These are phyloP conservation scores for Sinopyrophorus schimmeli DNA, from an alignment of 2,888 invertebrate genomes.

Conservation along the genomic window DNA sequence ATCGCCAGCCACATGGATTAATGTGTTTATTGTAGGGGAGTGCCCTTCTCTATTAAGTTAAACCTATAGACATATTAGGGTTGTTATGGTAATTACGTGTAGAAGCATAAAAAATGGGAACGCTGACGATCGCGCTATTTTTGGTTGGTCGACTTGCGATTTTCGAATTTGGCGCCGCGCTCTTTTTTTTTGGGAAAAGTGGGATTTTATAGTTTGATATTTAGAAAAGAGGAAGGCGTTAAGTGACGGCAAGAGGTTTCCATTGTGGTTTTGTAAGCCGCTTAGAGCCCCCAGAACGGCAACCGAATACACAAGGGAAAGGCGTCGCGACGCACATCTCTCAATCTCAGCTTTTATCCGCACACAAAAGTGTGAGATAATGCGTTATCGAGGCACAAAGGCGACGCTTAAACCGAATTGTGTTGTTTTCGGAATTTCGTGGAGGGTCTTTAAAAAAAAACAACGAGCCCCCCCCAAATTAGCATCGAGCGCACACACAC, in stretches of 20 bases:
- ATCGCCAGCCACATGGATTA: conserved; percentile 32
- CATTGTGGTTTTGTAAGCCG: conserved; percentile 30
- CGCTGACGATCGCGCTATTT: conserved; percentile 57
- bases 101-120: conserved; percentile 50
- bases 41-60: conserved; percentile 43
- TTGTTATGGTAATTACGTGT: conserved; percentile 48
- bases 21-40: conserved; percentile 41
- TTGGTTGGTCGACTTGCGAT: too few species aligned
- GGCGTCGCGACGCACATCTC: conserved; percentile 26
- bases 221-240: too few species aligned
- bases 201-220: too few species aligned
- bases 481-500: too few species aligned
- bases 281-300: conserved; percentile 28
- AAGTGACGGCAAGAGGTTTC: conserved; percentile 29
- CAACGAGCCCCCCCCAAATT: too few species aligned
- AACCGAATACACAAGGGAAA: conserved; percentile 24
- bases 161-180: too few species aligned
- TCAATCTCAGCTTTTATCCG: conserved; percentile 45
- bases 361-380: conserved; percentile 51
- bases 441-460: too few species aligned
- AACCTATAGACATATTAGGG: conserved; percentile 49
- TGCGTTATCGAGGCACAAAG: conserved; percentile 45
- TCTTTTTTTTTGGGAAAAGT: too few species aligned
- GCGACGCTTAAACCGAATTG: conserved; percentile 41
- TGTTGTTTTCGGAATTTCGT: conserved; percentile 41